Conservation (phyloP, 2,888 invertebrate species). For the Nymphalis c-album region DNA sequence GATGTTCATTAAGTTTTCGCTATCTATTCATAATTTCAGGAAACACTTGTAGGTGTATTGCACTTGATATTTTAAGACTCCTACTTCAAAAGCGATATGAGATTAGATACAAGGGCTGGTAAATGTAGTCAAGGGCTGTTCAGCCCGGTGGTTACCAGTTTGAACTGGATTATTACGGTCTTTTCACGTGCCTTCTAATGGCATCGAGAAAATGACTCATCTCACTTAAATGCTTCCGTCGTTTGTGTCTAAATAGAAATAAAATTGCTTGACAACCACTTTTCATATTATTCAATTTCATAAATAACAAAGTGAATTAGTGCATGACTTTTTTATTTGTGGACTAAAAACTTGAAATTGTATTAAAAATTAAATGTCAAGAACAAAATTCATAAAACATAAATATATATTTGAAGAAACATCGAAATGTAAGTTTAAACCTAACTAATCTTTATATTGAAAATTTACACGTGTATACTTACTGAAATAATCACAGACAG, state of each 20-base stretch:
- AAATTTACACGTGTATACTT: no score
- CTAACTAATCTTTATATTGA: no score
- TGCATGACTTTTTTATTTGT: not conserved
- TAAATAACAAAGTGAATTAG: not conserved
- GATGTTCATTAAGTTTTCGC: slow-evolving; percentile 1
- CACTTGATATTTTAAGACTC: slow-evolving; percentile 22
- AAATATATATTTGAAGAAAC: no score
- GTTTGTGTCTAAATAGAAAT: slow-evolving; percentile 30
- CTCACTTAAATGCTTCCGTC: slow-evolving; percentile 36
- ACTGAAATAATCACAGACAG: no score
- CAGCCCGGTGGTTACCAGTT: slow-evolving; percentile 22
- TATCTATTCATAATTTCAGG: slow-evolving; percentile 21
- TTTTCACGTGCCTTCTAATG: slow-evolving; percentile 29
- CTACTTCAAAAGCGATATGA: slow-evolving; percentile 19
- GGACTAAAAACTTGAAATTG: not conserved
- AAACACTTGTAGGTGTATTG: slow-evolving; percentile 14
- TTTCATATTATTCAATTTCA: not conserved
- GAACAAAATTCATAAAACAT: no score
- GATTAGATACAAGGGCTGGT: slow-evolving; percentile 27
- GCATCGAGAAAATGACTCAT: slow-evolving; percentile 39
- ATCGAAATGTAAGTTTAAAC: no score
- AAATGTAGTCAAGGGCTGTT: slow-evolving; percentile 22
- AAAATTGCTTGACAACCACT: slow-evolving; percentile 33
- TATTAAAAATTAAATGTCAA: no score
- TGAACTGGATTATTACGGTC: slow-evolving; percentile 21